Conservation (phyloP, 35 echinoderm and acorn worm genomes). For the Holothuria glaberrima region DNA sequence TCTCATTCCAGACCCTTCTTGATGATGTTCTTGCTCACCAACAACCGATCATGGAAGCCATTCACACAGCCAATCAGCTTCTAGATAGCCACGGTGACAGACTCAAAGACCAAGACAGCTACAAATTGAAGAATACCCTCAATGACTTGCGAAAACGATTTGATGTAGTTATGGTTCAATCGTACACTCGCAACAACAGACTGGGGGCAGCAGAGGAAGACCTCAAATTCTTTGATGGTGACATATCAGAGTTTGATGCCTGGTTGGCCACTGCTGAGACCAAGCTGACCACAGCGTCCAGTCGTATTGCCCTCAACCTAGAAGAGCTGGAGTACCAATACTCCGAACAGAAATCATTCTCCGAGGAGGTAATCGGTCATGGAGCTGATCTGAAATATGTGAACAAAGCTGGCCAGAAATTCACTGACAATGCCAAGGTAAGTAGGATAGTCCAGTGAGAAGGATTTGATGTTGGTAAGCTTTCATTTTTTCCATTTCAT, state of each 20-base stretch:
- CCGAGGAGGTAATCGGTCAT: slow-evolving; percentile 84
- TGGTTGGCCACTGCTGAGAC: slow-evolving; percentile 77
- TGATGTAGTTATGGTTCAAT: slow-evolving; percentile 80
- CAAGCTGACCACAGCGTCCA: slow-evolving; percentile 48
- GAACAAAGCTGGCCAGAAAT: slow-evolving; percentile 90
- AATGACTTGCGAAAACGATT: slow-evolving; percentile 81
- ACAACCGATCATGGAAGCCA: slow-evolving; percentile 89
- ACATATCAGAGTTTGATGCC: slow-evolving; percentile 76
- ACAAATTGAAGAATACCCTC: slow-evolving; percentile 84
- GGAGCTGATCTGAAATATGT: slow-evolving; percentile 95
- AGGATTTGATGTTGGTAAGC: too few species aligned
- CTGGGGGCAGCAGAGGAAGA: slow-evolving; percentile 76
- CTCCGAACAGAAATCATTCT: slow-evolving; percentile 70
- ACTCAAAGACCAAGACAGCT: slow-evolving; percentile 84
- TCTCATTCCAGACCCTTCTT: slow-evolving; percentile 69
- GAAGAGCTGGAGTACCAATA: slow-evolving; percentile 68
- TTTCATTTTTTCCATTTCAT: too few species aligned
- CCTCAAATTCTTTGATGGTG: slow-evolving; percentile 68
- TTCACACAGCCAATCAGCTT: slow-evolving; percentile 88
- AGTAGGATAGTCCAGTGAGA: too few species aligned
- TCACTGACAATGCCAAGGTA: slow-evolving; percentile 88
- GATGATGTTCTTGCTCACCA: slow-evolving; percentile 83
- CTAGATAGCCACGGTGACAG: slow-evolving; percentile 78
- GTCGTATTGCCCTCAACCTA: slow-evolving; percentile 53
- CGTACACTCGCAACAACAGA: slow-evolving; percentile 83